Conservation (phyloP, 2,888 invertebrate species). For the Leucophenga montana region DNA sequence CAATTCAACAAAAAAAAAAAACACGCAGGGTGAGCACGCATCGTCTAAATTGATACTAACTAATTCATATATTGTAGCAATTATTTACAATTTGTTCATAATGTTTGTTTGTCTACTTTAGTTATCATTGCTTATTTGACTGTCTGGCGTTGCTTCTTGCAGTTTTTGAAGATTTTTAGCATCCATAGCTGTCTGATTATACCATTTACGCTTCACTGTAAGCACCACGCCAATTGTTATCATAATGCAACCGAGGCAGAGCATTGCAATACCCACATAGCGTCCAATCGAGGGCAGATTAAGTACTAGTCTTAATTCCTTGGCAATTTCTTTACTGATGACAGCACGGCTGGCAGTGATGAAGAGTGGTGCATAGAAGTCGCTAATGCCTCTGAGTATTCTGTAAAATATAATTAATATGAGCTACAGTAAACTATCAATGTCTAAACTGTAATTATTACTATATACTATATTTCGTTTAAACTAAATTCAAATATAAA, state of each 20-base stretch:
- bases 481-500: no score
- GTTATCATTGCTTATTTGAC: no score
- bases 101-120: background rate
- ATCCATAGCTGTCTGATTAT: constrained; percentile 45
- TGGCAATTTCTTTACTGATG: constrained; percentile 54
- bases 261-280: constrained; percentile 59
- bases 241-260: constrained; percentile 58
- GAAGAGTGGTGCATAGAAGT: constrained; percentile 66
- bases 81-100: background rate
- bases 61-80: background rate
- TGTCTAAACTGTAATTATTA: no score
- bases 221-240: constrained; percentile 51
- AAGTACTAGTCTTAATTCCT: constrained; percentile 59
- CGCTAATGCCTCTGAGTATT: constrained; percentile 53
- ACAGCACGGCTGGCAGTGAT: constrained; percentile 54
- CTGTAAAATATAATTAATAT: constrained; percentile 40
- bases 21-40: no score
- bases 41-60: background rate
- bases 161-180: background rate
- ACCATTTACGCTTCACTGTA: constrained; percentile 60
- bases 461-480: no score
- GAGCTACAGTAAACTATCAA: background rate
- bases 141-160: no score
- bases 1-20: no score
- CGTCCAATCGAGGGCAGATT: constrained; percentile 59